Base-by-base conservation (phyloP, 2,113 vertebrate genomes). In the Otocyon megalotis region DNA sequence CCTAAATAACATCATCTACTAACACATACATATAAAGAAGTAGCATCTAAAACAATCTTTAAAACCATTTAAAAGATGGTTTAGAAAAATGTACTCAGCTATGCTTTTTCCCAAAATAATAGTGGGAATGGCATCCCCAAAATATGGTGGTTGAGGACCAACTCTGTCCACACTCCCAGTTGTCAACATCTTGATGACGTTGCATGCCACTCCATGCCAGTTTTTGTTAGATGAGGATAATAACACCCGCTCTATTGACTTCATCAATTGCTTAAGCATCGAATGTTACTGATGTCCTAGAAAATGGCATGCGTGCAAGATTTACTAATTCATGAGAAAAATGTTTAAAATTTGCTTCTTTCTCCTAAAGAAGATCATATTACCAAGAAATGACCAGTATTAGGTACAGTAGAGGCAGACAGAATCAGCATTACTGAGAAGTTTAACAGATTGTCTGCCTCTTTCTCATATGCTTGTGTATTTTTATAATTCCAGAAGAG, bases 211-310 rank as follows among this genome's bases (percentile, higher is more conserved):
- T 71, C n/a, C 3, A 0, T 54, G n/a, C 54, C 82, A 20, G 54
- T 79, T 97, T 94, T 83, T 43, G 17, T 92, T 24, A 71, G 35
- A 56, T 65, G 53, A 71, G 32, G 79, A n/a, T 90, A 62, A 92
- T 28, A 80, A 71, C 28, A 54, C 54, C 80, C 71, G 43, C 9
- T 86, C 2, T 67, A 12, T 35, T 82, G 50, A 69, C 58, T 28
- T 87, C 9, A 77, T 96, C 63, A 26, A 12, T 76, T 53, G 62
- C 13, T 58, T 80, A 35, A 91, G 58, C n/a, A 26, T 56, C 8
- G 4, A 20, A 14, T 69, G 63, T 54, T 84, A 28, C 3, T 80
- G 69, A 35, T 13, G 62, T n/a, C 15, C 26, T 69, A 71, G 83
- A 80, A 32, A 93, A 62, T 7, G 65, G 28, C 32, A 82, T 10